Evolutionary conservation across 2,888 invertebrate species (phyloP).

Genomic region (Cryptocheilus praepositus): DNA sequence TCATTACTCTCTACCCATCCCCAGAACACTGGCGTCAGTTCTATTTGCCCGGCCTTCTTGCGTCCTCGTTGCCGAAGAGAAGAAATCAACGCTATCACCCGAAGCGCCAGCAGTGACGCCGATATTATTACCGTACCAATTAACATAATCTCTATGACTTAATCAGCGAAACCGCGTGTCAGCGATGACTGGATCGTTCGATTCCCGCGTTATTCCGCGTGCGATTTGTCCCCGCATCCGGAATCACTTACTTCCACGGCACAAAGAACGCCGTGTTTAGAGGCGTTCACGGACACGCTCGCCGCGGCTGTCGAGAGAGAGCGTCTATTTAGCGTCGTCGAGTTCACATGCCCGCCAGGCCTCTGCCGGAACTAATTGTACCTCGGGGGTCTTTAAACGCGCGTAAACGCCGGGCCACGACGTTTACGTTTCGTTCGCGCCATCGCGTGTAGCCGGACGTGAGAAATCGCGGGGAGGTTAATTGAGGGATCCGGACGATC

Average conservation of each 20-base stretch:
- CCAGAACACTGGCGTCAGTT: too few species aligned
- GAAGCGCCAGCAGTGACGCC: too few species aligned
- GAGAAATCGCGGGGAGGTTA: slow-evolving; percentile 26
- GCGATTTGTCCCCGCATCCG: slow-evolving; percentile 13
- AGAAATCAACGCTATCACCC: too few species aligned
- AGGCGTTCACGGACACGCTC: slow-evolving; percentile 12
- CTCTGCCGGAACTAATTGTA: slow-evolving; percentile 29
- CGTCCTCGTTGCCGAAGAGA: too few species aligned
- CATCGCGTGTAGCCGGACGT: slow-evolving; percentile 13
- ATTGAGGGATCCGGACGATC: slow-evolving; percentile 14
- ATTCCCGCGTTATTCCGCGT: neutral
- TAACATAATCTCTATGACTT: too few species aligned
- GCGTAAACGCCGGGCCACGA: slow-evolving; percentile 15
- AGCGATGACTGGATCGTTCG: neutral
- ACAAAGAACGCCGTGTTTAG: slow-evolving; percentile 24
- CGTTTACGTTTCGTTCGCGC: slow-evolving; percentile 3
- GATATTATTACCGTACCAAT: too few species aligned
- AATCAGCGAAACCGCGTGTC: too few species aligned
- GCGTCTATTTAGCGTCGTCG: slow-evolving; percentile 19
- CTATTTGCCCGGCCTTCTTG: too few species aligned
- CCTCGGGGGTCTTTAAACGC: slow-evolving; percentile 18
- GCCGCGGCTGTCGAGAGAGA: slow-evolving; percentile 7
- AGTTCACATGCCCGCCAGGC: slow-evolving; percentile 13
- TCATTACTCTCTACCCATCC: too few species aligned
- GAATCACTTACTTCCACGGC: slow-evolving; percentile 17